Evolutionary conservation across 2,888 invertebrate genomes (phyloP).

Genomic region (Archaeoteleia sp.): DNA sequence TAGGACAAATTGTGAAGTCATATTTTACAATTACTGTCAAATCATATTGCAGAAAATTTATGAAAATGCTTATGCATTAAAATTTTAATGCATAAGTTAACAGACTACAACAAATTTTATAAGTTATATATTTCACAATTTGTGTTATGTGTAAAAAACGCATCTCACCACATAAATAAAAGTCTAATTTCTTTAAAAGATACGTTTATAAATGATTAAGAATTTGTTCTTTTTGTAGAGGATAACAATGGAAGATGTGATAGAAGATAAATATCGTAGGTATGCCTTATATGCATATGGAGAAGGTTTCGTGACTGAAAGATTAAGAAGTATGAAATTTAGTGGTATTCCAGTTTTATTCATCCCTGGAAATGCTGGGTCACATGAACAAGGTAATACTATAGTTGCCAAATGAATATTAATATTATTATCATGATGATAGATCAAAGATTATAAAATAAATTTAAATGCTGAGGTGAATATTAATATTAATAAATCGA

Average conservation of each 20-base stretch:
- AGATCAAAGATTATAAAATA: too few species aligned
- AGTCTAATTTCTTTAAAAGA: too few species aligned
- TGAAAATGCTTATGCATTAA: constrained; percentile 1
- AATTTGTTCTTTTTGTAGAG: constrained; percentile 77
- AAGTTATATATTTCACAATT: too few species aligned
- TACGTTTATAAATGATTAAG: neutral
- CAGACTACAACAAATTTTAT: too few species aligned
- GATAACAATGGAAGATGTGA: constrained; percentile 80
- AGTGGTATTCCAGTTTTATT: constrained; percentile 95
- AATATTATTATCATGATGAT: too few species aligned
- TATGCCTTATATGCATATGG: constrained; percentile 93
- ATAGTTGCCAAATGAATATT: constrained; percentile 4
- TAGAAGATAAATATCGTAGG: constrained; percentile 80
- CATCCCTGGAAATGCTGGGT: constrained; percentile 96
- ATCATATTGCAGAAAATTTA: too few species aligned
- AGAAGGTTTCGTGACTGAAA: constrained; percentile 86
- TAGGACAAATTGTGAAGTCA: too few species aligned
- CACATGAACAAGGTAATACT: constrained; percentile 78
- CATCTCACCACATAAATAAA: too few species aligned
- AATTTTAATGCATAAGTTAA: neutral
- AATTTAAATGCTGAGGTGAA: too few species aligned
- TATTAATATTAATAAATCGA: too few species aligned
- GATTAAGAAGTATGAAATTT: constrained; percentile 83
- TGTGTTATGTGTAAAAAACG: too few species aligned
- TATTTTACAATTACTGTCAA: too few species aligned